phyloP scores from a whole-genome alignment of 2,113 vertebrate genomes.

The Centrocercus urophasianus region DNA sequence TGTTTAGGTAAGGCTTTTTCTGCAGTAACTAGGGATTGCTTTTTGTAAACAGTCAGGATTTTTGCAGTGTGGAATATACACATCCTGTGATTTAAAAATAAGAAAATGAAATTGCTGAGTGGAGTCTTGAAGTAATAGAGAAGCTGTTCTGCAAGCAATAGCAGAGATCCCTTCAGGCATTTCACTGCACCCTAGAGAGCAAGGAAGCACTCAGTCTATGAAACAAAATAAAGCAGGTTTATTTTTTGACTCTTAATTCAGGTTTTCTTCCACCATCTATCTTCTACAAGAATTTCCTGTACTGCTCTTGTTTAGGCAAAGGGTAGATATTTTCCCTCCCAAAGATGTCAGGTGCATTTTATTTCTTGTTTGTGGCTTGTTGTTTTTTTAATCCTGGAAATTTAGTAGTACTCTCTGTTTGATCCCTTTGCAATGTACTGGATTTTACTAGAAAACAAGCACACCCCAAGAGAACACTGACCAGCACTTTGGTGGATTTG shows the following conservation, averaged over 20 bases:
- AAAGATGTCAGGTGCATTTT: neutral
- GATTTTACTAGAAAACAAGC: neutral
- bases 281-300: neutral
- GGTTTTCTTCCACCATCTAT: neutral
- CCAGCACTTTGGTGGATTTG: neutral
- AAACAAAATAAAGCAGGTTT: neutral
- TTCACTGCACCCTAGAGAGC: neutral
- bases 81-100: neutral
- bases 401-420: neutral
- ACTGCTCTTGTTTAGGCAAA: neutral
- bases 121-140: neutral
- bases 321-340: neutral
- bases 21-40: neutral
- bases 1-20: neutral
- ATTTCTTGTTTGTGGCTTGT: neutral
- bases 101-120: neutral
- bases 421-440: neutral
- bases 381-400: neutral
- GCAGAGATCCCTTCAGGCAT: neutral
- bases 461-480: neutral
- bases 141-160: neutral
- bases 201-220: neutral
- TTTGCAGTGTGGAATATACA: neutral
- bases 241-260: neutral
- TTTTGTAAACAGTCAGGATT: neutral